Evolutionary conservation across 2,113 vertebrate species (phyloP).

Genomic region (Myotis lucifugus): DNA sequence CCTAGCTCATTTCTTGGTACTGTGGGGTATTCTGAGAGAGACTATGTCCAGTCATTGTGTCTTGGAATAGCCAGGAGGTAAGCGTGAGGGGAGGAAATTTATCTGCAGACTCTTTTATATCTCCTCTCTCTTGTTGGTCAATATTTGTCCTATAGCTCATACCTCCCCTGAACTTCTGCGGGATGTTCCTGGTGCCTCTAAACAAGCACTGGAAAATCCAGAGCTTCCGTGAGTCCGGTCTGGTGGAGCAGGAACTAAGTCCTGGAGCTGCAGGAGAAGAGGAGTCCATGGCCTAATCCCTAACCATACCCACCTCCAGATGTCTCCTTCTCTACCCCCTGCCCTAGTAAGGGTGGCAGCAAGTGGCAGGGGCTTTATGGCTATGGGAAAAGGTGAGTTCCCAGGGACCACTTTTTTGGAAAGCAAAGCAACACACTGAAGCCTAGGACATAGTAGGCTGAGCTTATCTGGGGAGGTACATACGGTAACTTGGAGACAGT

Average conservation of each 20-base stretch:
- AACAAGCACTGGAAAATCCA: not conserved
- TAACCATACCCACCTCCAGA: too few species aligned
- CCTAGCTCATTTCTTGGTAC: not conserved
- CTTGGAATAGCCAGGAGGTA: not conserved
- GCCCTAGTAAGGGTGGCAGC: not conserved
- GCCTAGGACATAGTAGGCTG: not conserved
- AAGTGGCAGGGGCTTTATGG: not conserved
- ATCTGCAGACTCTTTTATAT: not conserved
- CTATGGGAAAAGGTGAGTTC: not conserved
- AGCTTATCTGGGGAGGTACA: not conserved
- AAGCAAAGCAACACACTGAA: not conserved
- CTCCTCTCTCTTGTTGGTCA: not conserved
- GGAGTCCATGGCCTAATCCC: not conserved
- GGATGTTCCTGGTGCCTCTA: not conserved
- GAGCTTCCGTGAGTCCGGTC: not conserved
- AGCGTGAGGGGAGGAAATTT: not conserved
- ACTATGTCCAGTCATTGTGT: not conserved
- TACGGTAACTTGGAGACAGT: not conserved
- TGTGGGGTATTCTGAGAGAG: not conserved
- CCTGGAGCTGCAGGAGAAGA: not conserved
- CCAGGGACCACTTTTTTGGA: not conserved
- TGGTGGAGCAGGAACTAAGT: not conserved
- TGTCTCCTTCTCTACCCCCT: not conserved
- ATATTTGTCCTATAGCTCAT: not conserved
- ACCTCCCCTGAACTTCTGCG: not conserved